A percentile compares a stretch with the other conserved stretches of the same genome.
Evolutionary conservation across 1,140 invertebrate genomes (phyloP).

Genomic region (Solenopsis invicta): DNA sequence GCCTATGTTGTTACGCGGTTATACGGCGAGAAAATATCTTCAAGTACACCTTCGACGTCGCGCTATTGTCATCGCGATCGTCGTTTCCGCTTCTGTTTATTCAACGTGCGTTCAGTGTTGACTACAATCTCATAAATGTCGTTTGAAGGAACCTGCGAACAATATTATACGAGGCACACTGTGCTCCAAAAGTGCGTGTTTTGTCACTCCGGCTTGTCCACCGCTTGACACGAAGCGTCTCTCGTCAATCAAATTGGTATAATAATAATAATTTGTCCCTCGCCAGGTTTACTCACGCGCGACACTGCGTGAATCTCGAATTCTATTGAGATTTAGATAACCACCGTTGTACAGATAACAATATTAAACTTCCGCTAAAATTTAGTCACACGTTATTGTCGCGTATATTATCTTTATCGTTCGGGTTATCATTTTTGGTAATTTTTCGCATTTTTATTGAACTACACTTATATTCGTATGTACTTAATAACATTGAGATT

Average conservation of each 20-base stretch:
- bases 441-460: not conserved
- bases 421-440: not conserved
- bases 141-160: conserved; percentile 48
- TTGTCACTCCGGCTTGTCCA: conserved; percentile 66
- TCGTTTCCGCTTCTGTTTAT: conserved; percentile 17
- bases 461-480: not conserved
- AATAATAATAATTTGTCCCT: conserved; percentile 66
- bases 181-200: conserved; percentile 51
- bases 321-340: not conserved
- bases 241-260: conserved; percentile 63
- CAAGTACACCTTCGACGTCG: not conserved
- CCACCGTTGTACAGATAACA: not conserved
- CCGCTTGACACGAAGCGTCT: conserved; percentile 63
- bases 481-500: not conserved
- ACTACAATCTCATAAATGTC: conserved; percentile 41
- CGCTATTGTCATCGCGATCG: conserved; percentile 10
- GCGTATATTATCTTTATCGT: no score
- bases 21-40: not conserved
- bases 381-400: not conserved
- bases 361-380: not conserved
- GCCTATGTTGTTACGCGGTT: not conserved
- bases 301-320: not conserved
- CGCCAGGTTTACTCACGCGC: conserved; percentile 17
- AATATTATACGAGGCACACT: conserved; percentile 59
- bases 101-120: conserved; percentile 13